Evolutionary conservation across 2,113 vertebrate species (phyloP).

Genomic region (Peromyscus leucopus): DNA sequence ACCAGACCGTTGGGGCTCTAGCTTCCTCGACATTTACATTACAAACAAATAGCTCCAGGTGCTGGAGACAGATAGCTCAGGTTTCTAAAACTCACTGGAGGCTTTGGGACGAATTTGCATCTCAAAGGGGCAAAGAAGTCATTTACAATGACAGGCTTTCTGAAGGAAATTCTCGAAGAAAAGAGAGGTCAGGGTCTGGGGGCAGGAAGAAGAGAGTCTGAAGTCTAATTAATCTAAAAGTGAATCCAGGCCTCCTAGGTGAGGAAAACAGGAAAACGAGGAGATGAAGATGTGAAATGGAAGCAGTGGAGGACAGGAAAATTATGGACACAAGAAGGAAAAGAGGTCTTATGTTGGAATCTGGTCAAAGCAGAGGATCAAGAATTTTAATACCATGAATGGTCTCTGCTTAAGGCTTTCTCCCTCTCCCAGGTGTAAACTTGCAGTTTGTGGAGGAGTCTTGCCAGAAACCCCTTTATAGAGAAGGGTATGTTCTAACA

Average conservation of each 20-base stretch:
- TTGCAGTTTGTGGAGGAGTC: background rate
- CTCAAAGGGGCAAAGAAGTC: background rate
- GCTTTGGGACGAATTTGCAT: background rate
- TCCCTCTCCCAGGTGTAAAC: background rate
- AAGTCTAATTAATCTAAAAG: background rate
- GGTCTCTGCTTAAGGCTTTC: background rate
- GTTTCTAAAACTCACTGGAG: background rate
- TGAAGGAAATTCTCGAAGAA: background rate
- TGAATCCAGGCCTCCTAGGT: background rate
- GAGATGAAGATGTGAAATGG: background rate
- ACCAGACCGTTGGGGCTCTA: rapidly evolving
- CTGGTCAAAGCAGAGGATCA: background rate
- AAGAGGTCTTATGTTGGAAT: background rate
- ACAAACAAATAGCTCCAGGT: background rate
- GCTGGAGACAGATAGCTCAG: background rate
- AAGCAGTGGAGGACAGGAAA: background rate
- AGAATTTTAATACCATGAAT: background rate
- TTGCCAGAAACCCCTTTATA: background rate
- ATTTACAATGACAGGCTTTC: background rate
- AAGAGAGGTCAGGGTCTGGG: background rate
- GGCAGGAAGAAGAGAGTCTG: background rate
- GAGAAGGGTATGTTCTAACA: background rate
- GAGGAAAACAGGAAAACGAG: background rate
- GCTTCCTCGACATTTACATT: background rate
- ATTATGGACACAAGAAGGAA: background rate